phyloP scores from a whole-genome alignment of 2,888 invertebrate species.

The Trisateles emortualis region DNA sequence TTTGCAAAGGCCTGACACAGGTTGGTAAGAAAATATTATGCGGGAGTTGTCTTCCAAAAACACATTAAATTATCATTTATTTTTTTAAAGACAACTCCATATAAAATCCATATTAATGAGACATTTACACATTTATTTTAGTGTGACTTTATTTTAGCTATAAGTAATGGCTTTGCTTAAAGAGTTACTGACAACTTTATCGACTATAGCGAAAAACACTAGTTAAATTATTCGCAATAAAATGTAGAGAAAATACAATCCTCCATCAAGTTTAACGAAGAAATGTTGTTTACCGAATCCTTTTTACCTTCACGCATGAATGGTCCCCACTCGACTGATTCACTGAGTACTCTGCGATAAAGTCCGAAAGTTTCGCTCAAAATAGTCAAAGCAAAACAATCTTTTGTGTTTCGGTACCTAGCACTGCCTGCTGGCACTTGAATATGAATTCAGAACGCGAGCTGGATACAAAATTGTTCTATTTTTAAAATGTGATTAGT shows the following conservation, averaged over 20 bases:
- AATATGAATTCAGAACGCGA: slow-evolving; percentile 15
- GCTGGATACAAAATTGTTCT: background rate
- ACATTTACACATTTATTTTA: too few species aligned
- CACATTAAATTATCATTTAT: too few species aligned
- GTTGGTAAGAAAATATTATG: too few species aligned
- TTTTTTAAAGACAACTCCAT: too few species aligned
- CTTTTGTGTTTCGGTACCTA: slow-evolving; percentile 45
- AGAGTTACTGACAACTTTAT: background rate
- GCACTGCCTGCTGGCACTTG: background rate
- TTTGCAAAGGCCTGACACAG: too few species aligned
- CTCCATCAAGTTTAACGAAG: slow-evolving; percentile 48
- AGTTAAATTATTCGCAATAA: slow-evolving; percentile 16
- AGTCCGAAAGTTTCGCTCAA: slow-evolving; percentile 55
- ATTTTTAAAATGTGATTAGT: background rate
- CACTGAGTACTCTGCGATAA: slow-evolving; percentile 58
- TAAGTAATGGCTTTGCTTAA: too few species aligned
- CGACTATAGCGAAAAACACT: too few species aligned
- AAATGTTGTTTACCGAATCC: slow-evolving; percentile 62
- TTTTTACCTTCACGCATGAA: slow-evolving; percentile 63
- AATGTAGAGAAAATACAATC: slow-evolving; percentile 40
- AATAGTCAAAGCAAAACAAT: slow-evolving; percentile 58
- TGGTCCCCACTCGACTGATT: slow-evolving; percentile 59
- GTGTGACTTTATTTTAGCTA: too few species aligned
- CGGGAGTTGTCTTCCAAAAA: too few species aligned
- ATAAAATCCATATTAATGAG: too few species aligned